A percentile compares a stretch with the other conserved stretches of the same genome.
These are phyloP conservation scores for Microctonus aethiopoides DNA, from an alignment of 2,888 invertebrate genomes.

Conservation along the genomic window DNA sequence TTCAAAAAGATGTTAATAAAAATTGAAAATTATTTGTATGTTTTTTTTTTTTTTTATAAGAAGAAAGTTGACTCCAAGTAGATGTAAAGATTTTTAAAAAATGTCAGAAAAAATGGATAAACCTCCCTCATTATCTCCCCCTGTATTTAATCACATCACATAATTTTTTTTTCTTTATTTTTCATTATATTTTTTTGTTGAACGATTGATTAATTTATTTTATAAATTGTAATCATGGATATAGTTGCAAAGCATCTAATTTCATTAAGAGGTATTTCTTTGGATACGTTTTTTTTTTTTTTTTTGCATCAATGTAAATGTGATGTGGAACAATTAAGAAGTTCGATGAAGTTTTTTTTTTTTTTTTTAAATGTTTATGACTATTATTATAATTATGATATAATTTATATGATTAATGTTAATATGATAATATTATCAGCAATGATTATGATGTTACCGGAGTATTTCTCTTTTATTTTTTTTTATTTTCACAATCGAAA, in stretches of 20 bases:
- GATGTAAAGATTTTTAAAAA: slow-evolving; percentile 20
- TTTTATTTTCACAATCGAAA: background rate
- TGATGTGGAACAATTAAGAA: slow-evolving; percentile 8
- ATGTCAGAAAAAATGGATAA: slow-evolving; percentile 1
- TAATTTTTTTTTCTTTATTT: background rate
- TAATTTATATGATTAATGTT: slow-evolving; percentile 14
- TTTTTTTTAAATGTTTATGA: slow-evolving; percentile 2
- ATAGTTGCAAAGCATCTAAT: slow-evolving; percentile 15
- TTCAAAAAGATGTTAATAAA: slow-evolving; percentile 28
- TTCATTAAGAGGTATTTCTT: slow-evolving; percentile 2
- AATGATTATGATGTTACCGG: slow-evolving; percentile 17
- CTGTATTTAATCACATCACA: background rate
- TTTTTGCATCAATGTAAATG: background rate
- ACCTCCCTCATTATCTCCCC: background rate
- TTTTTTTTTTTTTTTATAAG: slow-evolving; percentile 10
- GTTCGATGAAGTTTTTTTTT: slow-evolving; percentile 17
- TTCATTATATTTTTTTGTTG: background rate
- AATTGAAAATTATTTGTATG: slow-evolving; percentile 20
- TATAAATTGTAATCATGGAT: slow-evolving; percentile 8
- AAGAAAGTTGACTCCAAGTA: slow-evolving; percentile 9
- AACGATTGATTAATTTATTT: background rate
- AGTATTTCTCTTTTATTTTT: slow-evolving; percentile 2
- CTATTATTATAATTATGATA: slow-evolving; percentile 25
- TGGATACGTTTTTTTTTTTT: background rate
- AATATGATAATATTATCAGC: slow-evolving; percentile 26